These are phyloP conservation scores for Lasioglossum figueresi DNA, from an alignment of 2,888 invertebrate species.

Conservation along the genomic window DNA sequence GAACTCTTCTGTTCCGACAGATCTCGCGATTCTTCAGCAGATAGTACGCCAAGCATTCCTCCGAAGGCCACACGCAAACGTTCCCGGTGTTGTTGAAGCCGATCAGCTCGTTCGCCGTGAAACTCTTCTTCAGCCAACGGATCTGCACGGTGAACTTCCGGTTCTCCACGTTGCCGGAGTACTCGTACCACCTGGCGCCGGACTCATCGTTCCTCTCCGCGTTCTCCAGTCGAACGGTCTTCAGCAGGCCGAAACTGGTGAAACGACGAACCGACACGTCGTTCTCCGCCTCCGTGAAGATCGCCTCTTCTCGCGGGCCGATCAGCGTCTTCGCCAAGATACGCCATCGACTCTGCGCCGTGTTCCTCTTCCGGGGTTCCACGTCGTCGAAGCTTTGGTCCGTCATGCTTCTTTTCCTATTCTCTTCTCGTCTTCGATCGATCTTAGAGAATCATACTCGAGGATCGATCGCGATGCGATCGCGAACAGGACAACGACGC, in stretches of 20 bases:
- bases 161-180: constrained; percentile 85
- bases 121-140: constrained; percentile 86
- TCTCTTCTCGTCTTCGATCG: not conserved
- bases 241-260: constrained; percentile 82
- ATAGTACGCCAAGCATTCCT: constrained; percentile 90
- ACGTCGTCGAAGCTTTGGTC: constrained; percentile 21
- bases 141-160: constrained; percentile 86
- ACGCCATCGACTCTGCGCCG: constrained; percentile 89
- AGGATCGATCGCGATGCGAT: no score
- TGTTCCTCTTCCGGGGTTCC: constrained; percentile 68
- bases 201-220: constrained; percentile 61
- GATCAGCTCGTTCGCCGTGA: constrained; percentile 89
- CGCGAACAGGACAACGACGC: not conserved
- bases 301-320: constrained; percentile 64
- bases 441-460: not conserved
- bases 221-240: constrained; percentile 73
- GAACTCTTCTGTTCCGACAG: constrained; percentile 88
- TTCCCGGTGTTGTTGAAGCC: constrained; percentile 94
- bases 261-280: constrained; percentile 83
- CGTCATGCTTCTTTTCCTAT: not conserved
- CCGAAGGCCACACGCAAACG: constrained; percentile 92
- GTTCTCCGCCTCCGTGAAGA: constrained; percentile 33
- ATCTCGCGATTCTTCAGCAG: constrained; percentile 87
- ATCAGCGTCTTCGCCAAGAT: constrained; percentile 88
- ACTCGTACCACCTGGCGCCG: constrained; percentile 86